Evolutionary conservation across 2,888 invertebrate species (phyloP).

Genomic region (Amitus sp.): DNA sequence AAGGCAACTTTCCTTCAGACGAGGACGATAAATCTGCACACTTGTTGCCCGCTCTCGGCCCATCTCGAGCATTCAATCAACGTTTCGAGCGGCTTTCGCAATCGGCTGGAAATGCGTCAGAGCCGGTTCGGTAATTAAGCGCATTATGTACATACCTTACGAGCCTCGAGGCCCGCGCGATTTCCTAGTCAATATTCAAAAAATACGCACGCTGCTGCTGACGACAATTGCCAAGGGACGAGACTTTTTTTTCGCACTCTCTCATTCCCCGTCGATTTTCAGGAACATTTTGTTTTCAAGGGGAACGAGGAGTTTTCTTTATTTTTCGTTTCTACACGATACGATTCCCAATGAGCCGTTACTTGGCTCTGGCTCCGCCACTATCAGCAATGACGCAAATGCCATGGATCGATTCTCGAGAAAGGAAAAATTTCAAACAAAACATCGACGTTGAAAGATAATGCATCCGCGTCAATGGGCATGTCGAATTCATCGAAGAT

Average conservation of each 20-base stretch:
- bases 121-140: slow-evolving; percentile 40
- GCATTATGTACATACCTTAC: slow-evolving; percentile 22
- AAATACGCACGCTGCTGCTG: slow-evolving; percentile 2
- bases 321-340: background rate
- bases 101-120: slow-evolving; percentile 43
- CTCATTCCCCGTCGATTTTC: background rate
- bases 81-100: background rate
- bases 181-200: slow-evolving; percentile 5
- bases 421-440: background rate
- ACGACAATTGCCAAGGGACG: background rate
- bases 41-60: background rate
- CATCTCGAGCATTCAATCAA: background rate
- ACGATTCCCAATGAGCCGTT: background rate
- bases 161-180: slow-evolving; percentile 4
- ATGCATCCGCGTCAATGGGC: background rate
- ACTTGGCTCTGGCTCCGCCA: slow-evolving; percentile 1
- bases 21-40: background rate
- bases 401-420: background rate
- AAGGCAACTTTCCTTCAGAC: background rate
- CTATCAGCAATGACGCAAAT: slow-evolving; percentile 2
- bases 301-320: background rate
- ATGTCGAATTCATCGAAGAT: background rate
- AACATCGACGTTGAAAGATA: background rate
- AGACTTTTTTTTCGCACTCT: too few relatives aligned
- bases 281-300: background rate